A percentile compares a stretch with the other conserved stretches of the same genome.
Conservation (phyloP, 2,888 invertebrate species). For the Pasiphila rectangulata region DNA sequence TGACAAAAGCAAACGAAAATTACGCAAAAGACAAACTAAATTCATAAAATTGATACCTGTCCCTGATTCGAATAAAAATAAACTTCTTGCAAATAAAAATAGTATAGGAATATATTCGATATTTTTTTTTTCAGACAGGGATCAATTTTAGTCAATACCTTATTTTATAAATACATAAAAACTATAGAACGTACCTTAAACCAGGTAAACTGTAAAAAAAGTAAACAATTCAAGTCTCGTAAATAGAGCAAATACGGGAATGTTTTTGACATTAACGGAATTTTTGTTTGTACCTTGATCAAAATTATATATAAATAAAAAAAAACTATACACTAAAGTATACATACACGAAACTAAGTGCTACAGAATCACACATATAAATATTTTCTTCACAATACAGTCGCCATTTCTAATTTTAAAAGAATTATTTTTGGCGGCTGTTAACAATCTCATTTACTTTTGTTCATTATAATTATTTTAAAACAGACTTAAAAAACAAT, state of each 20-base stretch:
- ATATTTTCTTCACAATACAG: conserved; percentile 68
- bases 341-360: conserved; percentile 48
- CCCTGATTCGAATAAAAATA: conserved; percentile 38
- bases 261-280: conserved; percentile 14
- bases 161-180: conserved; percentile 38
- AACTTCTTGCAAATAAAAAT: conserved; percentile 34
- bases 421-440: conserved; percentile 6
- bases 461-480: conserved; percentile 55
- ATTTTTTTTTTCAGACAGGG: conserved; percentile 30
- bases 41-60: conserved; percentile 58
- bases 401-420: conserved; percentile 9
- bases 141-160: conserved; percentile 44
- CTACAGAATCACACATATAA: conserved; percentile 79
- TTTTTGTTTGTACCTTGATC: conserved; percentile 26
- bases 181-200: conserved; percentile 23
- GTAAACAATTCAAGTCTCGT: background rate
- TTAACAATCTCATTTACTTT: conserved; percentile 69
- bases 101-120: conserved; percentile 30
- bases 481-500: conserved; percentile 69
- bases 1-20: conserved; percentile 58
- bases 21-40: conserved; percentile 44
- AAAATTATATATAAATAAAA: conserved; percentile 33
- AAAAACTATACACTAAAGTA: conserved; percentile 65
- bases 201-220: conserved; percentile 13
- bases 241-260: conserved; percentile 17